A percentile compares a stretch with the other conserved stretches of the same genome.
These are phyloP conservation scores for Haemorhous mexicanus DNA, from an alignment of 2,113 vertebrate species.

Conservation along the genomic window DNA sequence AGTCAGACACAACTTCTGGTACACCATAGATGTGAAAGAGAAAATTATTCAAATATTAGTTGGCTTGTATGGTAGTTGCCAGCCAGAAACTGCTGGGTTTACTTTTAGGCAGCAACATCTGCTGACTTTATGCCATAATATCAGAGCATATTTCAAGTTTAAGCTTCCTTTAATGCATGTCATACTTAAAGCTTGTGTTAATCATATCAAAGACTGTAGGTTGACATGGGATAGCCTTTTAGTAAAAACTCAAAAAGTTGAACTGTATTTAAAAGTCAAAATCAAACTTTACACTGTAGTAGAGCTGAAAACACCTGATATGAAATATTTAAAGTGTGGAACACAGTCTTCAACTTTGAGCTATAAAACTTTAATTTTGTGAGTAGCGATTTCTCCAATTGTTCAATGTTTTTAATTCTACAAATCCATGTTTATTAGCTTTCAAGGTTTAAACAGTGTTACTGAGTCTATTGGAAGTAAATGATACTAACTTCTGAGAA, in stretches of 20 bases:
- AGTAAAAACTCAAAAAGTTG: slow-evolving; percentile 28
- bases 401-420: slow-evolving; percentile 82
- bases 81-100: background rate
- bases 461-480: slow-evolving; percentile 77
- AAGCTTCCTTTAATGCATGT: background rate
- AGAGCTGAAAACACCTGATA: slow-evolving; percentile 75
- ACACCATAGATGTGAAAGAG: background rate
- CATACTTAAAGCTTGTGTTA: background rate
- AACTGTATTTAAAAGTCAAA: slow-evolving; percentile 71
- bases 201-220: background rate
- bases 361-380: slow-evolving; percentile 83
- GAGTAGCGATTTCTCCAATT: slow-evolving; percentile 69
- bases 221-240: background rate
- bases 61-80: background rate
- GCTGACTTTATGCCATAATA: background rate
- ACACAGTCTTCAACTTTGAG: slow-evolving; percentile 68
- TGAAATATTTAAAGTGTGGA: slow-evolving; percentile 80
- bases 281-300: slow-evolving; percentile 55
- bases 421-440: slow-evolving; percentile 85
- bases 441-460: slow-evolving; percentile 77
- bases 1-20: background rate
- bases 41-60: background rate
- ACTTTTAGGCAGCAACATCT: background rate
- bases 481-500: slow-evolving; percentile 72
- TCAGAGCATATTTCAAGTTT: background rate